Conservation (phyloP, 1,140 invertebrate genomes). For the Hirudo medicinalis region DNA sequence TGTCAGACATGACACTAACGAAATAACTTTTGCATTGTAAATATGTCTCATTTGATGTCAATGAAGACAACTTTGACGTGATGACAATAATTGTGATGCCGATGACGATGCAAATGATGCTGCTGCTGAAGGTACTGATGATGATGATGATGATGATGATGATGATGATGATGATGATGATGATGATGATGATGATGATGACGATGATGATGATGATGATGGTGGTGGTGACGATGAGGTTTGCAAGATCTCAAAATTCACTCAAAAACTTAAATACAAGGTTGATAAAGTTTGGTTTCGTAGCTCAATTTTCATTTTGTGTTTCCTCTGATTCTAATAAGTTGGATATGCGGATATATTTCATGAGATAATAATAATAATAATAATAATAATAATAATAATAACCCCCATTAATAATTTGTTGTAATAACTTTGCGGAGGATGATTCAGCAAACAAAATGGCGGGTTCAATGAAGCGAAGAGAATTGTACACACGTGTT, state of each 20-base stretch:
- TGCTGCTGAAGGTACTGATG: not conserved
- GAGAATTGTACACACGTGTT: no score
- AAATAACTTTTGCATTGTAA: no score
- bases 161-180: slow-evolving; percentile 1
- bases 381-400: not conserved
- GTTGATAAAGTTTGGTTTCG: no score
- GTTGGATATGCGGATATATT: not conserved
- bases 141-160: not conserved
- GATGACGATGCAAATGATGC: slow-evolving; percentile 5
- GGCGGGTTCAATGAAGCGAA: no score
- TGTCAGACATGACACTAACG: no score
- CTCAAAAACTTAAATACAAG: no score
- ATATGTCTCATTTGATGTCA: not conserved
- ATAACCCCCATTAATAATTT: no score
- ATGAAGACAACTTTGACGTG: not conserved
- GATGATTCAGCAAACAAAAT: no score
- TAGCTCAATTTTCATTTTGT: no score
- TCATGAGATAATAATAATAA: not conserved
- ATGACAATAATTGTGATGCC: not conserved
- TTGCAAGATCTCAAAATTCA: not conserved
- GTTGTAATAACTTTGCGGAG: no score
- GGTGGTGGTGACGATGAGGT: not conserved
- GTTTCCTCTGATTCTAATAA: no score
- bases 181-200: not conserved
- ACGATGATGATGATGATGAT: not conserved